These are phyloP conservation scores for Mycetomoellerius zeteki DNA, from an alignment of 1,140 invertebrate genomes.

Conservation along the genomic window DNA sequence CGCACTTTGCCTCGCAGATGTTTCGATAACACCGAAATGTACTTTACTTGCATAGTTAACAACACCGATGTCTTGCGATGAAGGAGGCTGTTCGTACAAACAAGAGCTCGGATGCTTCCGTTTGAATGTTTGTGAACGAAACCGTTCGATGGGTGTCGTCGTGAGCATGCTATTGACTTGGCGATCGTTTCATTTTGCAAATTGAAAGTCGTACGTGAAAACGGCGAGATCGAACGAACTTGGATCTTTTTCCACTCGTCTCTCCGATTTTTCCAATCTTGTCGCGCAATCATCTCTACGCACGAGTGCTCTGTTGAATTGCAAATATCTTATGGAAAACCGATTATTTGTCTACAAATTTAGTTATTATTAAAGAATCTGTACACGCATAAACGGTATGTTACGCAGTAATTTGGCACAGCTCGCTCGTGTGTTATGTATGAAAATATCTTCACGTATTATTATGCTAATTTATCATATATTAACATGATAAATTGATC, in stretches of 20 bases:
- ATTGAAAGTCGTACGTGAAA: constrained; percentile 50
- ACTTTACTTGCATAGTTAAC: constrained; percentile 8
- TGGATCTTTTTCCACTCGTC: not conserved
- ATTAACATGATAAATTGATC: constrained; percentile 54
- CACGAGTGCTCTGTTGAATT: not conserved
- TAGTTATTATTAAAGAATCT: constrained; percentile 18
- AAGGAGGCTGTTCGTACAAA: constrained; percentile 45
- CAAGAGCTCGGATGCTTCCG: constrained; percentile 14
- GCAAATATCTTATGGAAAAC: not conserved
- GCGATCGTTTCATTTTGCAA: constrained; percentile 68
- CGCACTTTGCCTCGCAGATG: not conserved
- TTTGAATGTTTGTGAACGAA: constrained; percentile 26
- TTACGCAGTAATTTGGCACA: constrained; percentile 1
- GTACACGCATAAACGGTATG: not conserved
- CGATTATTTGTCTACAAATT: not conserved
- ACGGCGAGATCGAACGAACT: constrained; percentile 58
- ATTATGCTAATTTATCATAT: constrained; percentile 30
- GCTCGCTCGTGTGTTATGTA: not conserved
- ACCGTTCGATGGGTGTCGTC: constrained; percentile 42
- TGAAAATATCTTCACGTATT: constrained; percentile 23
- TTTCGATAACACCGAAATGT: constrained; percentile 26
- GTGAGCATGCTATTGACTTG: constrained; percentile 50
- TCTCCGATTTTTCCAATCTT: constrained; percentile 4
- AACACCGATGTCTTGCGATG: constrained; percentile 42
- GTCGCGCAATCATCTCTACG: not conserved